Conservation (phyloP, 2,113 vertebrate genomes). For the Numenius arquata region DNA sequence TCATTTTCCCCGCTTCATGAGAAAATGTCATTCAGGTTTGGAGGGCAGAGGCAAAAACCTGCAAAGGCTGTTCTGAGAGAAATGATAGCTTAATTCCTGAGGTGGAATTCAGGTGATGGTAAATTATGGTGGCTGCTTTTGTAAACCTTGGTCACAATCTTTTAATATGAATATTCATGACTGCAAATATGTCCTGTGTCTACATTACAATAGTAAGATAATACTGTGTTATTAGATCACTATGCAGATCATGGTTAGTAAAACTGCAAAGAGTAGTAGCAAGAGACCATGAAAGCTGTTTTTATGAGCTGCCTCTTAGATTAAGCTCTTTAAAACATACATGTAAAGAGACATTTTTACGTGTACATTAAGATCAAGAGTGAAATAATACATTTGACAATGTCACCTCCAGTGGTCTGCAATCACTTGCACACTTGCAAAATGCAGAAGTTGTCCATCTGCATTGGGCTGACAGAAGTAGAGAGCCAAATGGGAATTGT, state of each 20-base stretch:
- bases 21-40: neutral
- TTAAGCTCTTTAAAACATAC: neutral
- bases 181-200: neutral
- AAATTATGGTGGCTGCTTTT: neutral
- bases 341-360: neutral
- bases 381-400: slow-evolving; percentile 38
- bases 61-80: neutral
- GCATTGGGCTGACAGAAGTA: neutral
- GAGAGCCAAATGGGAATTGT: neutral
- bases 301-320: neutral
- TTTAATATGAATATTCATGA: neutral
- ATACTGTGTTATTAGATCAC: neutral
- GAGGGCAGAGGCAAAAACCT: neutral
- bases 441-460: slow-evolving; percentile 12
- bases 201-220: neutral
- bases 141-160: neutral
- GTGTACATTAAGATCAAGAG: slow-evolving; percentile 9
- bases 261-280: neutral
- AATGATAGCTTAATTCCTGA: neutral
- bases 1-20: neutral
- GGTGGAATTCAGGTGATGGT: neutral
- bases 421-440: neutral
- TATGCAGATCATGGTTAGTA: neutral
- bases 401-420: slow-evolving; percentile 2
- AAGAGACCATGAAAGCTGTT: neutral